These are phyloP conservation scores for Camarhynchus parvulus DNA, from an alignment of 2,113 vertebrate genomes.

Conservation along the genomic window DNA sequence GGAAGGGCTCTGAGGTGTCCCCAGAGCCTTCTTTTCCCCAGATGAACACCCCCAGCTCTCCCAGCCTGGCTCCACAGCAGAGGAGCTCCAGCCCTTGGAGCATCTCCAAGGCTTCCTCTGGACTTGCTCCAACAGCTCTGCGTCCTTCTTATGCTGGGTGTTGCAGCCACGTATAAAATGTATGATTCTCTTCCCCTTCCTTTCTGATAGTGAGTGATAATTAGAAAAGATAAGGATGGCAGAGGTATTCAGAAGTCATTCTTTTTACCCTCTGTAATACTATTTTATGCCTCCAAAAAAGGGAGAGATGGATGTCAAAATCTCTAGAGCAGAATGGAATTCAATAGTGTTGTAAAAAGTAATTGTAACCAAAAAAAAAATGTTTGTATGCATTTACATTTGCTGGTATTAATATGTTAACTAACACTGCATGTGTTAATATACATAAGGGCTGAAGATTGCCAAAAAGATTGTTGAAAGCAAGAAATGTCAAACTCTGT, in stretches of 20 bases:
- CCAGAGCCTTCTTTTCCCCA: neutral
- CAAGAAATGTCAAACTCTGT: constrained; percentile 25
- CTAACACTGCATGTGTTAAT: constrained; percentile 54
- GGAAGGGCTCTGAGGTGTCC: neutral
- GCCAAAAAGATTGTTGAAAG: constrained; percentile 36
- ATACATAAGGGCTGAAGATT: constrained; percentile 32
- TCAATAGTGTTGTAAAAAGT: neutral
- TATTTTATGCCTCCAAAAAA: neutral
- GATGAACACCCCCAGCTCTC: neutral
- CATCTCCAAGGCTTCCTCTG: neutral
- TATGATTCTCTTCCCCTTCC: neutral
- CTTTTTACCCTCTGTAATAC: neutral
- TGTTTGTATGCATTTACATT: constrained; percentile 46
- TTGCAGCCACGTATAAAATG: fast-evolving
- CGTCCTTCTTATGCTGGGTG: neutral
- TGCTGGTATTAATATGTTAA: constrained; percentile 48
- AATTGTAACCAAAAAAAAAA: neutral
- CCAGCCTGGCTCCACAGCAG: neutral
- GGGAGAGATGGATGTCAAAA: neutral
- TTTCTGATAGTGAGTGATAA: neutral
- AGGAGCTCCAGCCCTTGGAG: neutral
- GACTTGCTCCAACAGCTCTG: neutral
- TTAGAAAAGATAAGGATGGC: neutral
- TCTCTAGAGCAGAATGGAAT: neutral
- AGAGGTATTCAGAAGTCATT: neutral